Evolutionary conservation across 2,797 vertebrate species (phyloP).

Genomic region (Mycteria americana): DNA sequence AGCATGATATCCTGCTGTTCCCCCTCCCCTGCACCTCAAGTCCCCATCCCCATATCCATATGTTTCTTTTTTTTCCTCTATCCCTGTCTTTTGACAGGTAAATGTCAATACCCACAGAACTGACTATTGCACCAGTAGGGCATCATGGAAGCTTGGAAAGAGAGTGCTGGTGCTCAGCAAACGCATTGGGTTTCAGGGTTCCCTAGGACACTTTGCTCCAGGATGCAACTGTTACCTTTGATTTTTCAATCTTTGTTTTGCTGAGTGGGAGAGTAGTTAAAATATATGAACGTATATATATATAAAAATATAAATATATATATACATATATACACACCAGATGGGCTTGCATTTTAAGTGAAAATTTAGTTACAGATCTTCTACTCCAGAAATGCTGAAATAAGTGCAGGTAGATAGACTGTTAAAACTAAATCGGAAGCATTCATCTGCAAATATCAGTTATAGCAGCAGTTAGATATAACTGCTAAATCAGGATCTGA

Average conservation of each 20-base stretch:
- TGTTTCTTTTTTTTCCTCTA: background rate
- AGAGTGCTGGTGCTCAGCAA: background rate
- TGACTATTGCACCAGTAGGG: background rate
- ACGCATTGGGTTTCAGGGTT: background rate
- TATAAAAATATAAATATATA: background rate
- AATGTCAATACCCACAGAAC: background rate
- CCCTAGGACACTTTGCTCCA: background rate
- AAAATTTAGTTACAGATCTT: background rate
- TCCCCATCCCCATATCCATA: background rate
- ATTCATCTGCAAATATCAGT: background rate
- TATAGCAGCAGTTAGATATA: background rate
- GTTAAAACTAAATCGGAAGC: background rate
- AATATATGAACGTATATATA: constrained; percentile 18
- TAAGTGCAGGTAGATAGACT: background rate
- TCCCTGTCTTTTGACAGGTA: background rate
- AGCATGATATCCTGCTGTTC: background rate
- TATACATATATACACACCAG: background rate
- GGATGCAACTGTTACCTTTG: background rate
- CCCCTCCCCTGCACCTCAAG: background rate
- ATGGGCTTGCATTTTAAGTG: background rate
- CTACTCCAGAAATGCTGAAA: background rate
- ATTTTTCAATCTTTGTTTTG: constrained; percentile 28
- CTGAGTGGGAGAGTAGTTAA: background rate
- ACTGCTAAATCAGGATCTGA: background rate
- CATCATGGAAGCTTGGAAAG: background rate